Base-by-base conservation (phyloP, 1,140 invertebrate genomes). In the Drosophila willistoni region DNA sequence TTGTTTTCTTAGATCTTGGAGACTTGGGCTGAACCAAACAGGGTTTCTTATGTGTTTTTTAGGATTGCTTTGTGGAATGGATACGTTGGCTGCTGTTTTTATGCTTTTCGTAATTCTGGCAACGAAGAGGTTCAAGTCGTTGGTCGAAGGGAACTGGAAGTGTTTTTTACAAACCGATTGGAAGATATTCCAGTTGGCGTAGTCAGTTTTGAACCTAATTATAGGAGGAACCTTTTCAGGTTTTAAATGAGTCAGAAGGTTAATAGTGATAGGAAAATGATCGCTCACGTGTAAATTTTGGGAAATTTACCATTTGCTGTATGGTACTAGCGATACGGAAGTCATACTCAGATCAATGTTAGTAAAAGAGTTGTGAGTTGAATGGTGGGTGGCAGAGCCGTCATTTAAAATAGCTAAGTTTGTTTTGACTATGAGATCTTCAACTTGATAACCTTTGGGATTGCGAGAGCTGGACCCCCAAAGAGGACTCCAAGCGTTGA, bases 371-470 rank as follows among this genome's bases (percentile, higher is more conserved):
- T 57, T 14, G 39, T 1, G 56, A 61, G 36, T 67, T 55, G 13
- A 56, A 54, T 70, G 54, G 68, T 70, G 62, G 5, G 68, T 66
- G 19, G 68, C 29, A 7, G 68, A 71, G 29, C 63, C 63, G 12
- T 65, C 63, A 39, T 71, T 71, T 3, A 71, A 41, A 7, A 60
- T 0, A 60, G 63, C 56, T 25, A 61, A 61, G 14, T 7, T 39
- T 33, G 33, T 57, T 34, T n/a, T 67, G 34, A 22, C 51, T 25
- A 61, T 67, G 10, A 67, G 51, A 7, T 72, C 57, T 71, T 66
- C 69, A 47, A 71, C 64, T 71, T 67, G 34, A 7, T n/a, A 19
- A 6, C 69, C 63, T 59, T 17, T 56, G 2, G 59, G 42, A 36
- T 68, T 63, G 17, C 39, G 14, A 2, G 64, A 68, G 13, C 54